A percentile compares a stretch with the other conserved stretches of the same genome.
Evolutionary conservation across 2,113 vertebrate species (phyloP).

Genomic region (Columbina picui): DNA sequence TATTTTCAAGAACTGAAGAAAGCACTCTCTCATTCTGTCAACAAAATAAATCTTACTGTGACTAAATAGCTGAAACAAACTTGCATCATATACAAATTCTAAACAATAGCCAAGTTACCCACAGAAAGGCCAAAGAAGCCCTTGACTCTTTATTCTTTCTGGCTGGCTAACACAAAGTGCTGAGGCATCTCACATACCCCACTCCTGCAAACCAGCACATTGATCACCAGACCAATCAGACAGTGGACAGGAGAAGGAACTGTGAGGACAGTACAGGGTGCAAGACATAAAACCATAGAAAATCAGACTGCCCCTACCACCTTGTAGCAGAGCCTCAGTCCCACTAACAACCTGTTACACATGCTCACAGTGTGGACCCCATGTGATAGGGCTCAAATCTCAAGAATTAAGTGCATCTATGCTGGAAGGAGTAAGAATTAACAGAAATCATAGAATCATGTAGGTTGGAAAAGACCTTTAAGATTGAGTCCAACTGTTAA

Average conservation of each 20-base stretch:
- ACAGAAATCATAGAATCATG: neutral
- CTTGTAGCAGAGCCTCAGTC: neutral
- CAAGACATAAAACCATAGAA: neutral
- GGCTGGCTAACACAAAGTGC: neutral
- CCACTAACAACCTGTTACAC: neutral
- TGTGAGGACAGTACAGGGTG: neutral
- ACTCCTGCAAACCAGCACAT: neutral
- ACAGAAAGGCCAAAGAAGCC: neutral
- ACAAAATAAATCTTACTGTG: neutral
- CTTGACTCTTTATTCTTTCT: neutral
- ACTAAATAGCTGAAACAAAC: neutral
- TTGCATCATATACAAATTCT: neutral
- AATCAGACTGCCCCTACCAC: neutral
- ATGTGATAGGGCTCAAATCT: neutral
- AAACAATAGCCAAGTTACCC: neutral
- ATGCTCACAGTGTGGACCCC: rapidly evolving
- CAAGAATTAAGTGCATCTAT: rapidly evolving
- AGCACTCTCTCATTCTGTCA: slow-evolving; percentile 48
- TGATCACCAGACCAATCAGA: neutral
- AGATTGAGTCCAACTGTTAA: too few species aligned
- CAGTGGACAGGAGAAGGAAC: neutral
- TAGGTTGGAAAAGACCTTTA: too few species aligned
- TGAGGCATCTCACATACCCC: neutral
- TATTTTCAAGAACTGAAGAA: slow-evolving; percentile 7
- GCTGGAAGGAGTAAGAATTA: neutral